Evolutionary conservation across 2,113 vertebrate genomes (phyloP).

Genomic region (Siniperca knerii): DNA sequence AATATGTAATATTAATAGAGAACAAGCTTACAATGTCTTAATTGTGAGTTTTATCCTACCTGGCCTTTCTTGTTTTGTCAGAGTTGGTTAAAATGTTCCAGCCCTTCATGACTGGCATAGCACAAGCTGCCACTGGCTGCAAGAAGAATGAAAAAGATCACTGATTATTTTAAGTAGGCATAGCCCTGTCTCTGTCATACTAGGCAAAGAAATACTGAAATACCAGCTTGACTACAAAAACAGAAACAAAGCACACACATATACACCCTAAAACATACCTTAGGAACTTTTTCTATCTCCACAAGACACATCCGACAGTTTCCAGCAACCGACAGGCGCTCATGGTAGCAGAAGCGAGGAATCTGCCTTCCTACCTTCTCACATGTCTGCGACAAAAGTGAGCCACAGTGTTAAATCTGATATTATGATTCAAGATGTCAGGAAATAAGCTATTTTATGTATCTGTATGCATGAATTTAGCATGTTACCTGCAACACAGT

Average conservation of each 20-base stretch:
- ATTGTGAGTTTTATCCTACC: conserved; percentile 80
- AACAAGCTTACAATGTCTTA: background rate
- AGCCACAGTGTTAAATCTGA: conserved; percentile 20
- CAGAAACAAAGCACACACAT: background rate
- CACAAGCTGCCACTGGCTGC: conserved; percentile 96
- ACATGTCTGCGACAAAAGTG: conserved; percentile 86
- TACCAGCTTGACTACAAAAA: background rate
- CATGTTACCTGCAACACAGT: conserved; percentile 93
- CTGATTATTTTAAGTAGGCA: background rate
- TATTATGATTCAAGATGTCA: background rate
- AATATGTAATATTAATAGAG: background rate
- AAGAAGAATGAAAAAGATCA: conserved; percentile 23
- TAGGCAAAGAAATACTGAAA: background rate
- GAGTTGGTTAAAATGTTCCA: conserved; percentile 98
- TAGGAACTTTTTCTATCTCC: conserved; percentile 96
- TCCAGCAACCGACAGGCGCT: conserved; percentile 94
- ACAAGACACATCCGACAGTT: conserved; percentile 98
- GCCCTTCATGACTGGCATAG: conserved; percentile 98
- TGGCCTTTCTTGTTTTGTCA: conserved; percentile 94
- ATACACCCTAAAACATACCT: conserved; percentile 83
- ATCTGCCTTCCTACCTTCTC: conserved; percentile 96
- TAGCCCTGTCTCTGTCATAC: background rate
- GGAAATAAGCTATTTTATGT: background rate
- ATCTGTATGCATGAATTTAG: background rate
- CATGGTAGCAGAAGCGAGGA: conserved; percentile 97